Base-by-base conservation (phyloP, 92 coral and sea anemone genomes). In the Phenganax marumi region DNA sequence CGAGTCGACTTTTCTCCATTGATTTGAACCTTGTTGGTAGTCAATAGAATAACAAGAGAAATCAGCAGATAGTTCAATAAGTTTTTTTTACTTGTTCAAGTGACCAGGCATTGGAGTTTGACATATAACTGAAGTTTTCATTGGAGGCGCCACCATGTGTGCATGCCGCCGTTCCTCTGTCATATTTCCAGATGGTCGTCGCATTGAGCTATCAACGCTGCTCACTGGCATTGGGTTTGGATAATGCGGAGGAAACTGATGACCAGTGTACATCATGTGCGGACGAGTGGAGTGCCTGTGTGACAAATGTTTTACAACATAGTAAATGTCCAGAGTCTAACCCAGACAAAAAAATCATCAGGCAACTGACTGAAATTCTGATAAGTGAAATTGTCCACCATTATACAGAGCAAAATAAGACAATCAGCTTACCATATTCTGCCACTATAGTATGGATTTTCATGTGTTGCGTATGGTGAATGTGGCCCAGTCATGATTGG, bases 141-240 rank as follows among this genome's bases (percentile, higher is more conserved):
- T 93, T 11, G 96, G 99, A 11, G 99, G 97, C 0, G 99, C 97
- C 8, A 93, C 88, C 87, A 92, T 80, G 78, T 91, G 93, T 48
- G 87, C 87, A 83, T 91, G 87, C 43, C 89, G 89, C 39, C 93
- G 89, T 50, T 91, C 97, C 74, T 96, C 99, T 10, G 90, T 90
- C 25, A 92, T 90, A 89, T 91, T 91, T 0, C 95, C 90, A 17
- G 97, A 96, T 51, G 90, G 99, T 50, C 92, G 88, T 49, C 93
- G 91, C 84, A 93, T 84, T 21, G 86, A 90, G 25, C 83, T 92
- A 21, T 91, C 99, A 49, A 89, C 93, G 39, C 97, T 89, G 55
- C 93, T 92, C 11, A 93, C 96, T 48, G 93, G 88, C 13, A 91
- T 97, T n/a, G 93, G 84, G 70, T 91, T 91, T 43, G 99, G 97